A percentile compares a stretch with the other conserved stretches of the same genome.
Conservation (phyloP, 2,888 invertebrate genomes). For the Fragum sueziense region DNA sequence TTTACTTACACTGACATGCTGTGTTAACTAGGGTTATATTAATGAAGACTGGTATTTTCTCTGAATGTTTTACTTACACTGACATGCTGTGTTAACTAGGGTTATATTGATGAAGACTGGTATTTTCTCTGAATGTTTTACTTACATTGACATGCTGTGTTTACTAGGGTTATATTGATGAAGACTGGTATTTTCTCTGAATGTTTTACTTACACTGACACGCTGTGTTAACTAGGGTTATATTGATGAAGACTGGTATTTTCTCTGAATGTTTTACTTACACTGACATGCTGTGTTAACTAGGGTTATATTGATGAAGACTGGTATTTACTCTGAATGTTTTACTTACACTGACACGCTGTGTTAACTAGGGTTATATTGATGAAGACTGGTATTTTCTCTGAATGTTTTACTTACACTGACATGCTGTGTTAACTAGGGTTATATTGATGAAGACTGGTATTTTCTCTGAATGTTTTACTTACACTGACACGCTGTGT, state of each 20-base stretch:
- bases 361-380: slow-evolving; percentile 84
- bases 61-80: slow-evolving; percentile 85
- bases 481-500: slow-evolving; percentile 84
- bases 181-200: slow-evolving; percentile 84
- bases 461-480: slow-evolving; percentile 84
- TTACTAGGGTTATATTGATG: slow-evolving; percentile 84
- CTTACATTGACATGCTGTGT: slow-evolving; percentile 84
- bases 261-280: slow-evolving; percentile 84
- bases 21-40: slow-evolving; percentile 84
- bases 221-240: slow-evolving; percentile 83
- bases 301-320: slow-evolving; percentile 84
- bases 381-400: slow-evolving; percentile 84
- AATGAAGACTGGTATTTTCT: slow-evolving; percentile 84
- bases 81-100: slow-evolving; percentile 83
- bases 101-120: slow-evolving; percentile 84
- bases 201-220: slow-evolving; percentile 85
- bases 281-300: slow-evolving; percentile 84
- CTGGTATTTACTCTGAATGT: slow-evolving; percentile 84
- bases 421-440: slow-evolving; percentile 83
- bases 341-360: slow-evolving; percentile 84
- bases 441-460: slow-evolving; percentile 84
- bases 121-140: slow-evolving; percentile 84
- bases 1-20: slow-evolving; percentile 84
- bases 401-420: slow-evolving; percentile 85
- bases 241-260: slow-evolving; percentile 84